Evolutionary conservation across 2,797 vertebrate species (phyloP).

Genomic region (Poecilia picta): DNA sequence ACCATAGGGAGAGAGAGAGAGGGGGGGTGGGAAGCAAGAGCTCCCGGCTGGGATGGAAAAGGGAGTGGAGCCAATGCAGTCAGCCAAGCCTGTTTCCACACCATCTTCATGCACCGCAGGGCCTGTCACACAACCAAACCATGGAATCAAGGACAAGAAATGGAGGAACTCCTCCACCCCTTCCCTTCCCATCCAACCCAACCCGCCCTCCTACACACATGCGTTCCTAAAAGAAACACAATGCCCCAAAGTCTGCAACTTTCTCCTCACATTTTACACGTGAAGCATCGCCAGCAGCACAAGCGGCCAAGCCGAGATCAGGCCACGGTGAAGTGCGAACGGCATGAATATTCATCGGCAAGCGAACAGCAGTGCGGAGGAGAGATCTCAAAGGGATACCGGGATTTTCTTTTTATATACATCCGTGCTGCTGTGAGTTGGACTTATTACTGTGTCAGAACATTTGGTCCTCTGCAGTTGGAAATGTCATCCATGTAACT

Average conservation of each 20-base stretch:
- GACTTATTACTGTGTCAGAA: conserved; percentile 51
- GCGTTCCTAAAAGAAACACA: conserved; percentile 34
- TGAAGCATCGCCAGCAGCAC: conserved; percentile 44
- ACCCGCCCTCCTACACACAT: conserved; percentile 20
- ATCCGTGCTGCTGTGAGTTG: conserved; percentile 27
- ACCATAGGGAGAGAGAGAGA: conserved; percentile 29
- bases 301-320: conserved; percentile 55
- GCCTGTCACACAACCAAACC: conserved; percentile 57
- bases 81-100: conserved; percentile 71
- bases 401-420: conserved; percentile 46
- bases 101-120: conserved; percentile 38
- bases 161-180: conserved; percentile 6
- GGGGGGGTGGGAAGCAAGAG: conserved; percentile 35
- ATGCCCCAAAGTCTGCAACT: conserved; percentile 37
- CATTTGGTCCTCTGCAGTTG: conserved; percentile 41
- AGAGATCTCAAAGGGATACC: conserved; percentile 53
- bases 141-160: conserved; percentile 61
- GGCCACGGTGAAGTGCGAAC: conserved; percentile 62
- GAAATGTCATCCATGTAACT: conserved; percentile 44
- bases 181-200: too few species aligned
- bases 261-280: conserved; percentile 41
- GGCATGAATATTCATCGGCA: conserved; percentile 72
- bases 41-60: conserved; percentile 56
- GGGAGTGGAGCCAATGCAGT: conserved; percentile 51
- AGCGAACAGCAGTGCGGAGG: conserved; percentile 47